Evolutionary conservation across 2,113 vertebrate species (phyloP).

Genomic region (Gadus macrocephalus): DNA sequence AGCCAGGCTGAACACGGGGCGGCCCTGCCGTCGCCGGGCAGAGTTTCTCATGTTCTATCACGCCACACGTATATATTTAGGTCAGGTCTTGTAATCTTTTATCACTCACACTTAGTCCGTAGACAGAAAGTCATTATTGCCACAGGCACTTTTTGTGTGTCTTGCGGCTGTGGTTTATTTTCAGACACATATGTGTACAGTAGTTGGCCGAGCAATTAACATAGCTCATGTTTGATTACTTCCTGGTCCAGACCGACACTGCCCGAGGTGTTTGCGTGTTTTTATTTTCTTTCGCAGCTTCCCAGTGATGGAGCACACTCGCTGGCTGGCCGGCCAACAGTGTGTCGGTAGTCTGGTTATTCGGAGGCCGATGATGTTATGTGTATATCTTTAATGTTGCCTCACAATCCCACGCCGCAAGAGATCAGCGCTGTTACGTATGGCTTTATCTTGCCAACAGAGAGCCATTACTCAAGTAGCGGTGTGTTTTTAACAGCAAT

Average conservation of each 20-base stretch:
- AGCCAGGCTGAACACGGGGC: conserved; percentile 16
- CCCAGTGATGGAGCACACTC: conserved; percentile 21
- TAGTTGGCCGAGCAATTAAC: conserved; percentile 60
- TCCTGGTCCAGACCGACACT: conserved; percentile 37
- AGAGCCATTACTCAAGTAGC: conserved; percentile 19
- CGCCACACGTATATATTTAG: conserved; percentile 57
- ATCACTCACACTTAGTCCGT: conserved; percentile 47
- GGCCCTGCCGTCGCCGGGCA: neutral
- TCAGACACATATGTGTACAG: conserved; percentile 43
- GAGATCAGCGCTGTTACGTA: conserved; percentile 24
- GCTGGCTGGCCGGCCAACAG: conserved; percentile 19
- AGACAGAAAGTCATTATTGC: conserved; percentile 55
- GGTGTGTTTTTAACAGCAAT: conserved; percentile 25
- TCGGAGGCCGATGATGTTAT: conserved; percentile 12
- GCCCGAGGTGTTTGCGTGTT: conserved; percentile 42
- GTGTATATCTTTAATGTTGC: conserved; percentile 2
- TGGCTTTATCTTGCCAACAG: conserved; percentile 16
- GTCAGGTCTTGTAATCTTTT: conserved; percentile 36
- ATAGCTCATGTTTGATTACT: conserved; percentile 57
- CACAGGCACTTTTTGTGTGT: conserved; percentile 34
- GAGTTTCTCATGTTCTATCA: conserved; percentile 62
- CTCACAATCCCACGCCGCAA: conserved; percentile 16
- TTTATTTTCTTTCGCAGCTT: conserved; percentile 32
- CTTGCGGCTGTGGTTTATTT: conserved; percentile 56
- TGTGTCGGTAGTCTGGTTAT: neutral